Evolutionary conservation across 2,797 vertebrate species (phyloP).

Genomic region (Sarcophilus harrisii): DNA sequence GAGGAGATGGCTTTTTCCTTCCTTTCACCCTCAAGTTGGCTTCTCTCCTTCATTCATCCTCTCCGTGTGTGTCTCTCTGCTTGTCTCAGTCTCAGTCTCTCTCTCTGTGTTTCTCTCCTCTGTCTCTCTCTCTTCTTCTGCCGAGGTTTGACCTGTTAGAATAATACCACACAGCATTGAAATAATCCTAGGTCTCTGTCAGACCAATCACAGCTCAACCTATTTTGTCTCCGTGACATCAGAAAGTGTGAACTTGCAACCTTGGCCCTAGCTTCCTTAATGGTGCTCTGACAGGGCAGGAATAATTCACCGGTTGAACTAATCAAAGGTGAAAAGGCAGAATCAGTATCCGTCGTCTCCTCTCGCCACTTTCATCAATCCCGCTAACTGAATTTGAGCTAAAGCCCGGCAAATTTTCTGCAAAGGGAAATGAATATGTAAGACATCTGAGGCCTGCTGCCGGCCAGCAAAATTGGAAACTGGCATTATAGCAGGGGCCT

Average conservation of each 20-base stretch:
- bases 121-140: slow-evolving; percentile 70
- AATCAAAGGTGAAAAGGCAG: slow-evolving; percentile 99
- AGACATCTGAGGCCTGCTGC: slow-evolving; percentile 93
- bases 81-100: not conserved
- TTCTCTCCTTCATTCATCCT: not conserved
- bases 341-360: slow-evolving; percentile 99
- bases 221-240: slow-evolving; percentile 82
- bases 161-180: slow-evolving; percentile 77
- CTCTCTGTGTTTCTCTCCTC: not conserved
- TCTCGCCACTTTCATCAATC: slow-evolving; percentile 99
- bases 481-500: slow-evolving; percentile 90
- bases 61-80: not conserved
- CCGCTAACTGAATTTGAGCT: slow-evolving; percentile 97
- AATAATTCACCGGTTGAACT: slow-evolving; percentile 93
- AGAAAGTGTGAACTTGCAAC: slow-evolving; percentile 85
- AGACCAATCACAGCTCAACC: slow-evolving; percentile 80
- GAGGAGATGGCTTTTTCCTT: not conserved
- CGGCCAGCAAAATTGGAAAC: slow-evolving; percentile 91
- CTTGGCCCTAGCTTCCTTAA: slow-evolving; percentile 86
- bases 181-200: slow-evolving; percentile 81
- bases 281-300: slow-evolving; percentile 93
- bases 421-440: slow-evolving; percentile 99
- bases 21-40: not conserved
- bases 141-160: slow-evolving; percentile 73
- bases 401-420: slow-evolving; percentile 93